Evolutionary conservation across 1,140 invertebrate genomes (phyloP), one percentile per base, ranked within the genome.

Genomic region (Phymastichus coffea): DNA sequence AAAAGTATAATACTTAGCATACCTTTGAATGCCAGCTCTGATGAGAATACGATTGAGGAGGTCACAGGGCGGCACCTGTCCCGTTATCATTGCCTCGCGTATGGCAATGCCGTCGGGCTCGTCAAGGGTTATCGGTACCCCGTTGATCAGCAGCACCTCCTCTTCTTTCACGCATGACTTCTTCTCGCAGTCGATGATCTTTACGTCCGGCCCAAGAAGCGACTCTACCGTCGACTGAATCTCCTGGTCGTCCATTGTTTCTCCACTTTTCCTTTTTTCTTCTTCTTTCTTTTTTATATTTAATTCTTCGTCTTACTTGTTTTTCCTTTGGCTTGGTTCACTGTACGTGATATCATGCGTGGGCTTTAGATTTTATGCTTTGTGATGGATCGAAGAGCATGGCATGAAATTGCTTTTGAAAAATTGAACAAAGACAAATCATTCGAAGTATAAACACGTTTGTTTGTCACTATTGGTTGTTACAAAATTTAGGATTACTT

Each of bases 191-290:
- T 90, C 88, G 38, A 90, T 83, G 48, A 91, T 87, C 76, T 87
- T 86, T 8, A 84, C 87, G 28, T 87, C 87, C 55, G 87, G 88
- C 56, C 89, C 89, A 49, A 90, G 84, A 46, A 91, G 85, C 53
- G 87, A 86, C 74, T 90, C 88, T 28, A 91, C 89, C 40, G 88
- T 89, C 64, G 88, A 88, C 68, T 89, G 87, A 54, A 90, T 88
- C 72, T 90, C 87, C 61, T 81, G 77, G 74, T 90, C 87, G 71
- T 89, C 87, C 85, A 90, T 89, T 40, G 1, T 44, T 15, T 17
- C 1, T 15, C 12, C 30, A 9, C 23, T 47, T 25, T 1, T 49
- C 12, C 44, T n/a, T 40, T 40, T 40, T 9, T 9, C 10, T 40
- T 40, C 17, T 40, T 40, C 10, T 40, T 40, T 9, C 4, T n/a